Evolutionary conservation across 2,797 vertebrate species (phyloP).

Genomic region (Nothura maculosa): DNA sequence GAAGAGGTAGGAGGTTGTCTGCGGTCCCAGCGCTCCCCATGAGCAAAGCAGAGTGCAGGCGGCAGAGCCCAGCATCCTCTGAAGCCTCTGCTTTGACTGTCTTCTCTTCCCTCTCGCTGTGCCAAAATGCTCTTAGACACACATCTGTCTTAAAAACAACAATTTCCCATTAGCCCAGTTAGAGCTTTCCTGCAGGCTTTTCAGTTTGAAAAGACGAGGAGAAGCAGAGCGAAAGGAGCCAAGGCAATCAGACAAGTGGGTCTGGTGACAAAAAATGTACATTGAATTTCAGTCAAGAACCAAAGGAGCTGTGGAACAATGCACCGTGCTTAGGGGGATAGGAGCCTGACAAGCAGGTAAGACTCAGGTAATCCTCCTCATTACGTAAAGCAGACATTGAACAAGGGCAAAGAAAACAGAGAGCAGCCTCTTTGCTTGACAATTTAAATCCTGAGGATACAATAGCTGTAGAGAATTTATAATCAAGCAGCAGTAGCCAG

Average conservation of each 20-base stretch:
- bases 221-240: constrained; percentile 40
- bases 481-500: constrained; percentile 40
- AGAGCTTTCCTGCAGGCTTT: constrained; percentile 57
- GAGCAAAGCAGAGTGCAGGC: neutral
- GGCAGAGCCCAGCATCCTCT: constrained; percentile 9
- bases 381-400: constrained; percentile 65
- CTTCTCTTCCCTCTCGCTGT: constrained; percentile 12
- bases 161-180: constrained; percentile 60
- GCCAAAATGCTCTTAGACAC: constrained; percentile 64
- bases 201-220: constrained; percentile 60
- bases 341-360: constrained; percentile 75
- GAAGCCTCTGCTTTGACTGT: constrained; percentile 33
- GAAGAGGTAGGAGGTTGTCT: neutral
- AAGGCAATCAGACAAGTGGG: constrained; percentile 43
- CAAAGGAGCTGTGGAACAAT: constrained; percentile 77
- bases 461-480: constrained; percentile 75
- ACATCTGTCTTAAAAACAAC: constrained; percentile 54
- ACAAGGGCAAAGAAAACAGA: constrained; percentile 76
- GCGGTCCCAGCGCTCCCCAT: neutral
- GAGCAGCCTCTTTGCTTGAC: constrained; percentile 79
- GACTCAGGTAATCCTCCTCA: constrained; percentile 77
- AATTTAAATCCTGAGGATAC: constrained; percentile 87
- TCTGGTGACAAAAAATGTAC: constrained; percentile 66
- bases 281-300: constrained; percentile 72
- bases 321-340: constrained; percentile 86